Conservation (phyloP, 2,113 vertebrate genomes). For the Hiodon tergisus region DNA sequence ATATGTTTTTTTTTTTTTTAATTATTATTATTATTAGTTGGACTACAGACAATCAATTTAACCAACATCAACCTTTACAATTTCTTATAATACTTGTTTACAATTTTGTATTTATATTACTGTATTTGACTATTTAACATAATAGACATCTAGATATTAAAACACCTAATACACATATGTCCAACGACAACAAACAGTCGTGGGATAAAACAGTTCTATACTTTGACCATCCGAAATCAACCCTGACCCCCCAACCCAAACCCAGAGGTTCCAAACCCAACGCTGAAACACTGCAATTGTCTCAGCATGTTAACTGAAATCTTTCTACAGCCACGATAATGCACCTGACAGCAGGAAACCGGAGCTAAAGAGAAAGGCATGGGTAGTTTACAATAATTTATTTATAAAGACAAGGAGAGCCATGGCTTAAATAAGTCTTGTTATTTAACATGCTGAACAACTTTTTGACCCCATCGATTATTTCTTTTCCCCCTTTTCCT, state of each 20-base stretch:
- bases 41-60: not conserved
- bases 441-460: constrained; percentile 33
- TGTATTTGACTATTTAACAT: too few relatives aligned
- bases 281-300: too few relatives aligned
- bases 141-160: too few relatives aligned
- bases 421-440: constrained; percentile 15
- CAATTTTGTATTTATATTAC: too few relatives aligned
- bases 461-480: constrained; percentile 36
- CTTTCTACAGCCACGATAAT: not conserved
- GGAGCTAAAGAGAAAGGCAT: not conserved
- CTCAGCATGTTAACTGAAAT: too few relatives aligned
- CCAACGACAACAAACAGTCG: too few relatives aligned
- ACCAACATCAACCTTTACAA: not conserved
- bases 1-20: not conserved
- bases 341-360: not conserved
- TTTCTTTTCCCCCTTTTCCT: constrained; percentile 24
- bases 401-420: not conserved
- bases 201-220: too few relatives aligned
- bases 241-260: too few relatives aligned
- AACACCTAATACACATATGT: too few relatives aligned
- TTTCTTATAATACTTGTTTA: too few relatives aligned
- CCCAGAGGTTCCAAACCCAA: too few relatives aligned
- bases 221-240: too few relatives aligned
- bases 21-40: not conserved
- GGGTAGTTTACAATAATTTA: not conserved